Conservation (phyloP, 2,888 invertebrate species). For the Theristus sp. region DNA sequence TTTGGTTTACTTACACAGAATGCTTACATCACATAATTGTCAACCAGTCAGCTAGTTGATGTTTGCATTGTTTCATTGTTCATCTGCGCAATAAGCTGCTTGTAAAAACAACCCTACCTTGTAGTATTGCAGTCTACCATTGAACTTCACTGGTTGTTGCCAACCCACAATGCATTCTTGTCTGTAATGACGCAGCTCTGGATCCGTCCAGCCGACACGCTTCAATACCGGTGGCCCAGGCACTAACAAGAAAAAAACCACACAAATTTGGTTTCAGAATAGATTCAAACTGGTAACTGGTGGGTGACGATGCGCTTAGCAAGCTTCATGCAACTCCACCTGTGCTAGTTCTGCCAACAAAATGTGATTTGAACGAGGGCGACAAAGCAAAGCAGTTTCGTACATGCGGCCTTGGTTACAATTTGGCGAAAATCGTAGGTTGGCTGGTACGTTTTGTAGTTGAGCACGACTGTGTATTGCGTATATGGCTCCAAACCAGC, state of each 20-base stretch:
- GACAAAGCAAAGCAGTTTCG: no score
- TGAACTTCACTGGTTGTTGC: not conserved
- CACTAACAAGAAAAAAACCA: not conserved
- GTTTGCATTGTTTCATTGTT: no score
- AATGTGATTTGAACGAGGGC: no score
- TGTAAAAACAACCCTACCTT: not conserved
- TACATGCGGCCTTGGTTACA: not conserved
- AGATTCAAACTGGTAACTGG: no score
- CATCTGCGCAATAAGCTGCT: not conserved
- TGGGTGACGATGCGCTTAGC: no score
- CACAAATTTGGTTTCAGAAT: not conserved
- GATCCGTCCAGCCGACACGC: not conserved
- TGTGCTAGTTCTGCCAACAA: no score
- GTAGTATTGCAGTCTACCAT: not conserved
- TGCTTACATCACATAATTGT: no score
- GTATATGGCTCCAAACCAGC: not conserved
- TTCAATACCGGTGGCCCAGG: not conserved
- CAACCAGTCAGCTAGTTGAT: no score
- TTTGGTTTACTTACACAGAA: no score
- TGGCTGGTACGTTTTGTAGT: not conserved
- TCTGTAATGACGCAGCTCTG: not conserved
- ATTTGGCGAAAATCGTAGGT: not conserved
- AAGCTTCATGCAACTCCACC: no score
- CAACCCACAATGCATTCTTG: not conserved
- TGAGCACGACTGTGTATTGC: not conserved